Percentiles rank a stretch among this genome's conserved stretches.
Conservation (phyloP, 2,113 vertebrate genomes). For the Neomonachus schauinslandi region DNA sequence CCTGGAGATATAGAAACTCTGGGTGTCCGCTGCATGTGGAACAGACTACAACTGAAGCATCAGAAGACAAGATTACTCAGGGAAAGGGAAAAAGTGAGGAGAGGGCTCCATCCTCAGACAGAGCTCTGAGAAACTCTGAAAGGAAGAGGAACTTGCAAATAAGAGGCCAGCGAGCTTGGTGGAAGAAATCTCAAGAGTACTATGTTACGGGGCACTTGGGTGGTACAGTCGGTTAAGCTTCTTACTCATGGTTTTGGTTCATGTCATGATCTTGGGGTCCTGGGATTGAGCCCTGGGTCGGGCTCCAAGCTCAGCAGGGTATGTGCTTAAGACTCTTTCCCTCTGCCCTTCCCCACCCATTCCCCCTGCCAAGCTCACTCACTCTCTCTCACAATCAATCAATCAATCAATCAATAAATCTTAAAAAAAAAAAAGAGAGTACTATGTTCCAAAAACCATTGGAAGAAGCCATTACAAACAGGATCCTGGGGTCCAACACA, state of each 20-base stretch:
- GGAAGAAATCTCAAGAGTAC: background rate
- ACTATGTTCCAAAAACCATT: background rate
- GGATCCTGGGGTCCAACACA: background rate
- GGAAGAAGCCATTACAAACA: background rate
- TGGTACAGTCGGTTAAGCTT: background rate
- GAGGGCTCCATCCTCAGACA: background rate
- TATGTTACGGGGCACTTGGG: background rate
- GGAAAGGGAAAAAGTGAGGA: background rate
- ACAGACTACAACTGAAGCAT: background rate
- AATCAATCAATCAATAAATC: background rate
- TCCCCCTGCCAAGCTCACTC: background rate
- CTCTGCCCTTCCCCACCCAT: background rate
- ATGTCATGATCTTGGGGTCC: background rate
- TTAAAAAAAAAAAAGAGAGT: background rate
- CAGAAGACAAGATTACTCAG: background rate
- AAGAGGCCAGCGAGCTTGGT: background rate
- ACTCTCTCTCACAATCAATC: background rate
- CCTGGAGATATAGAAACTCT: background rate
- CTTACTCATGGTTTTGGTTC: background rate
- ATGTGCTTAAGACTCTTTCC: background rate
- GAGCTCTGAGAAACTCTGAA: background rate
- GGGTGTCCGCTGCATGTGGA: background rate
- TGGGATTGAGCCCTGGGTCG: background rate
- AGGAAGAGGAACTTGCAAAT: background rate
- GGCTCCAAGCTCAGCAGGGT: background rate